Evolutionary conservation across 2,113 vertebrate species (phyloP).

Genomic region (Nothocercus nigrocapillus): DNA sequence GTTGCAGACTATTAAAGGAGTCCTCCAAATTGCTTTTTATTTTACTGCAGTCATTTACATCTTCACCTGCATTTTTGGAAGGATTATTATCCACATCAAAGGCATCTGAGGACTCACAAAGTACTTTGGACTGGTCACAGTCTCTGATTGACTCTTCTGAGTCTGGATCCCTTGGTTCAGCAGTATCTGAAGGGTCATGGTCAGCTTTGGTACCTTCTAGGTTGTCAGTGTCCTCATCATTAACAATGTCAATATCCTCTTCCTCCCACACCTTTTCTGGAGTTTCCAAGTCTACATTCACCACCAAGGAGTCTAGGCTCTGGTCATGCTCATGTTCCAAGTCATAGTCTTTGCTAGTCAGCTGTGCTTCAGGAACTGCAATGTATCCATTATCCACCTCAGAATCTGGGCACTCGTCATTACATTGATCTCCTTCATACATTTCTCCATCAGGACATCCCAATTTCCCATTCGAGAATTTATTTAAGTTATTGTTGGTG

Average conservation of each 20-base stretch:
- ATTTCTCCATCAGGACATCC: conserved; percentile 73
- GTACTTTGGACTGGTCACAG: conserved; percentile 44
- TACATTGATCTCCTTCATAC: conserved; percentile 56
- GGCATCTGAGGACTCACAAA: conserved; percentile 23
- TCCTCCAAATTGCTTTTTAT: conserved; percentile 13
- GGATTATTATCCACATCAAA: background rate
- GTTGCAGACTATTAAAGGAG: background rate
- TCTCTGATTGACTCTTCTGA: conserved; percentile 65
- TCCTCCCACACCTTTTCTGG: conserved; percentile 23
- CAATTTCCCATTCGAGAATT: conserved; percentile 84
- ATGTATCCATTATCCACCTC: conserved; percentile 71
- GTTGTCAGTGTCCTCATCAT: background rate
- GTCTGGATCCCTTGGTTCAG: conserved; percentile 61
- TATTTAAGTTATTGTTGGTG: conserved; percentile 75
- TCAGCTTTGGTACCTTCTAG: background rate
- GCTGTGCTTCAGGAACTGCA: conserved; percentile 48
- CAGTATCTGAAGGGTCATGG: conserved; percentile 16
- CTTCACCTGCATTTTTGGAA: conserved; percentile 1
- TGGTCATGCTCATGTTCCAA: conserved; percentile 36
- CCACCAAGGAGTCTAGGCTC: conserved; percentile 25
- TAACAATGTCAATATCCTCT: background rate
- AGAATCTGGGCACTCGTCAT: conserved; percentile 42
- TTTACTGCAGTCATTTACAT: background rate
- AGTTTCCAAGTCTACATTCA: conserved; percentile 12
- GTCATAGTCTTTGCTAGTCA: conserved; percentile 54